Percentiles rank a stretch among this genome's conserved stretches.
Conservation (phyloP, 1,140 invertebrate genomes). For the Drosophila parabipectinata region DNA sequence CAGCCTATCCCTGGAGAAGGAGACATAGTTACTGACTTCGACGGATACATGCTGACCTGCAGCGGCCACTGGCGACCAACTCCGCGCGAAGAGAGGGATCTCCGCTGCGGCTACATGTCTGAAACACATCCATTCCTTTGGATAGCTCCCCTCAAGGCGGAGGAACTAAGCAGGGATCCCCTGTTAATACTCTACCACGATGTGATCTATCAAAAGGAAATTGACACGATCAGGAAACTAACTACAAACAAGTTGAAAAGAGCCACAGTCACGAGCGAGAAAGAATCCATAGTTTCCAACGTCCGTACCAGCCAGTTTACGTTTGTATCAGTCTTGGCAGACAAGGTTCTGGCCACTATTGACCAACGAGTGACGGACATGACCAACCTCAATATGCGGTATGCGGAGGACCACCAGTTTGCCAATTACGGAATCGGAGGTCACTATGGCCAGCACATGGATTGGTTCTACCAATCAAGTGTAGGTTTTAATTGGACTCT, state of each 20-base stretch:
- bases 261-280: constrained; percentile 90
- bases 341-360: constrained; percentile 90
- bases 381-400: constrained; percentile 91
- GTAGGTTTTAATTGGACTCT: constrained; percentile 31
- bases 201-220: constrained; percentile 95
- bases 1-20: constrained; percentile 48
- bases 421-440: constrained; percentile 90
- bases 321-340: constrained; percentile 93
- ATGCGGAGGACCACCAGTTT: constrained; percentile 87
- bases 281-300: constrained; percentile 90
- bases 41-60: constrained; percentile 83
- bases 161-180: constrained; percentile 93
- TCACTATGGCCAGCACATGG: constrained; percentile 89
- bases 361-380: constrained; percentile 90
- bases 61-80: constrained; percentile 88
- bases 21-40: constrained; percentile 13
- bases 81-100: constrained; percentile 69
- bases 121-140: constrained; percentile 90
- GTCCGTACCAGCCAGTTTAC: constrained; percentile 98
- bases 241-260: constrained; percentile 90
- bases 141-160: constrained; percentile 95
- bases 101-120: constrained; percentile 92
- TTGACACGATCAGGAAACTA: constrained; percentile 92
- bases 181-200: constrained; percentile 94
- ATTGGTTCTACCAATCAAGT: constrained; percentile 80